These are phyloP conservation scores for Siniperca chuatsi DNA, from an alignment of 2,113 vertebrate species.

Conservation along the genomic window DNA sequence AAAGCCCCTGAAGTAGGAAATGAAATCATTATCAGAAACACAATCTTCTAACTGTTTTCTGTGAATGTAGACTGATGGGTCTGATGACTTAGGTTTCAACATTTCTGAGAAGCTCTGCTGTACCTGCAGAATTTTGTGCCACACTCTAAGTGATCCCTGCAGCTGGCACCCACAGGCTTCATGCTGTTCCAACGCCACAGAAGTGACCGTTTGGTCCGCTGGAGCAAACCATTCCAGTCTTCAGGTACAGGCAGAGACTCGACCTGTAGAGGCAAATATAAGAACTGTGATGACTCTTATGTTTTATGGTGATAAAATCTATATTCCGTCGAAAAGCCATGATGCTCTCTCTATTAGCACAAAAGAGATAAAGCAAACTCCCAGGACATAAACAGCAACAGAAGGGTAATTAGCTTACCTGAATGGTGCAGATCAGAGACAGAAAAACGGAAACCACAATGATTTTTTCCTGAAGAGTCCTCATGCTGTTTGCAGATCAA, in stretches of 20 bases:
- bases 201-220: slow-evolving; percentile 81
- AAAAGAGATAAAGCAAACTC: background rate
- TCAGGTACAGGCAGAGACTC: slow-evolving; percentile 69
- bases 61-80: background rate
- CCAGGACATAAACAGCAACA: background rate
- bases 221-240: slow-evolving; percentile 71
- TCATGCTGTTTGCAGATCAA: slow-evolving; percentile 65
- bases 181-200: slow-evolving; percentile 87
- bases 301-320: background rate
- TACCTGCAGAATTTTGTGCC: slow-evolving; percentile 86
- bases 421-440: slow-evolving; percentile 64
- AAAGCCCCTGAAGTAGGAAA: background rate
- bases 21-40: background rate
- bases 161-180: slow-evolving; percentile 82
- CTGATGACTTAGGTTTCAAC: background rate
- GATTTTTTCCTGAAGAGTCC: slow-evolving; percentile 60
- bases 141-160: slow-evolving; percentile 81
- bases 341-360: background rate
- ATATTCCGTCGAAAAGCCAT: background rate
- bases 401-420: slow-evolving; percentile 65
- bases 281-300: background rate
- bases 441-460: slow-evolving; percentile 64
- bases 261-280: slow-evolving; percentile 67
- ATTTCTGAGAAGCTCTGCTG: background rate
- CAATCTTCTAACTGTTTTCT: background rate